Evolutionary conservation across 2,797 vertebrate genomes (phyloP).

Genomic region (Aphelocoma californica): DNA sequence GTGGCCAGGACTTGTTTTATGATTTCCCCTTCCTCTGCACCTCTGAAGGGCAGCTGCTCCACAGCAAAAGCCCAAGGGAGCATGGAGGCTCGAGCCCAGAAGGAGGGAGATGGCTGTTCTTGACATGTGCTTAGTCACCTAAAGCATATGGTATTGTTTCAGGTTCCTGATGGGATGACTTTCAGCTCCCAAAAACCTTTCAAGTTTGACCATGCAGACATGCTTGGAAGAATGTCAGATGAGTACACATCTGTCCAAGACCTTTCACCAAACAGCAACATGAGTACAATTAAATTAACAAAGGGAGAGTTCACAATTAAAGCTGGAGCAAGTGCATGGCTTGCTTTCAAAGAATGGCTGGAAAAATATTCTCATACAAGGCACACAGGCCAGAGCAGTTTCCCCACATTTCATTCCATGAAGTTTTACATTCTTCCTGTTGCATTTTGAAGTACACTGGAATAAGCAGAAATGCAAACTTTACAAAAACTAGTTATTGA

Average conservation of each 20-base stretch:
- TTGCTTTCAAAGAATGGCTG: conserved; percentile 24
- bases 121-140: conserved; percentile 41
- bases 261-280: conserved; percentile 44
- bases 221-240: conserved; percentile 56
- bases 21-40: conserved; percentile 7
- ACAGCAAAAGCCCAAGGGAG: not conserved
- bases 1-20: not conserved
- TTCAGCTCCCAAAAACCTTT: conserved; percentile 59
- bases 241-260: conserved; percentile 51
- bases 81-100: not conserved
- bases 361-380: not conserved
- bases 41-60: conserved; percentile 26
- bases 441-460: conserved; percentile 16
- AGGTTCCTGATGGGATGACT: conserved; percentile 40
- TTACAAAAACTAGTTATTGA: conserved; percentile 29
- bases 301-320: conserved; percentile 34
- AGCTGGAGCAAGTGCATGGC: conserved; percentile 19
- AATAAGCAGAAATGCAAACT: conserved; percentile 45
- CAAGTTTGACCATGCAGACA: conserved; percentile 42
- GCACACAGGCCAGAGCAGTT: not conserved
- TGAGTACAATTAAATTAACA: conserved; percentile 59
- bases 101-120: conserved; percentile 23
- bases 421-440: not conserved
- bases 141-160: conserved; percentile 55
- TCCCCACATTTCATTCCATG: not conserved